Conservation (phyloP, 1,140 invertebrate species). For the Penaeus vannamei region DNA sequence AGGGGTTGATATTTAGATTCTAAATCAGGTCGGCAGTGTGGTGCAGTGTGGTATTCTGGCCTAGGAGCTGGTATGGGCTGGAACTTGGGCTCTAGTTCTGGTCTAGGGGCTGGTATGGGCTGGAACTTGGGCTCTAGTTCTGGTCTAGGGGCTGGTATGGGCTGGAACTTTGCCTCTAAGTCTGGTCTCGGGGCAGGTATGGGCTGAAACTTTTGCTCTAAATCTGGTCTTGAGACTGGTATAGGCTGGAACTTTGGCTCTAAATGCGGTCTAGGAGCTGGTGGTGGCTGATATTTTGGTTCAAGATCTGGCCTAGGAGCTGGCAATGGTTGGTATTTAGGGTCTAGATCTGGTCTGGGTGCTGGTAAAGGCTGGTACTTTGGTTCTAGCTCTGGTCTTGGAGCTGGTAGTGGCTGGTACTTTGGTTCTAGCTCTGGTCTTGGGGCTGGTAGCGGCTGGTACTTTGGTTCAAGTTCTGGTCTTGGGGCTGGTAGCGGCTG, state of each 20-base stretch:
- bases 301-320: conserved; percentile 48
- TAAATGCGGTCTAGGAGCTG: conserved; percentile 29
- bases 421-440: neutral
- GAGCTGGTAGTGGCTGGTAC: neutral
- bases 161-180: neutral
- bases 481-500: neutral
- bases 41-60: neutral
- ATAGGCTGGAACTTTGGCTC: conserved; percentile 27
- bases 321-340: conserved; percentile 52
- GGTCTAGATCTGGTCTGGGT: conserved; percentile 24
- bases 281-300: conserved; percentile 34
- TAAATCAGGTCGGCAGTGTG: neutral
- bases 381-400: neutral
- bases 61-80: conserved; percentile 37
- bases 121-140: conserved; percentile 43
- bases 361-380: conserved; percentile 14
- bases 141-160: conserved; percentile 23
- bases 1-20: conserved; percentile 48
- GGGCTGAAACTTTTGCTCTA: neutral
- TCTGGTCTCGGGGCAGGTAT: neutral
- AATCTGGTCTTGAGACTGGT: neutral
- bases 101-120: conserved; percentile 54
- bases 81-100: conserved; percentile 47
- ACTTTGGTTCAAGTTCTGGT: neutral
- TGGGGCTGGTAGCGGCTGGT: neutral